Evolutionary conservation across 1,140 invertebrate genomes (phyloP).

Genomic region (Triops cancriformis): DNA sequence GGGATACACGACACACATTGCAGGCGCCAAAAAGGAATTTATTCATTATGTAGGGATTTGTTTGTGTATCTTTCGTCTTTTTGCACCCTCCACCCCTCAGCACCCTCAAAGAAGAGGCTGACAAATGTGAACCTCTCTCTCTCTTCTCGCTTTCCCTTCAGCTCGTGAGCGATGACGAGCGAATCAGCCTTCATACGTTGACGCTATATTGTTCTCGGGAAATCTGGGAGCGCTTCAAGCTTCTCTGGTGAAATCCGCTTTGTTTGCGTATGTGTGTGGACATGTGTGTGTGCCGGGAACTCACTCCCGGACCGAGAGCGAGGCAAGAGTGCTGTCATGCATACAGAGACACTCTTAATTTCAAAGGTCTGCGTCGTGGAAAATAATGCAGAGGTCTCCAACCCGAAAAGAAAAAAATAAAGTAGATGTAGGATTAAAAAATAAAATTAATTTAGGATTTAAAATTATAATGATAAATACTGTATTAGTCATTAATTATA

Average conservation of each 20-base stretch:
- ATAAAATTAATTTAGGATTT: no score
- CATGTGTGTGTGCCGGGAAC: no score
- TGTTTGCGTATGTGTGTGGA: not conserved
- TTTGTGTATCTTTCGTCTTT: not conserved
- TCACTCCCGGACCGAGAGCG: no score
- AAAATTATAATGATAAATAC: no score
- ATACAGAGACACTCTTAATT: not conserved
- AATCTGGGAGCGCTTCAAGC: not conserved
- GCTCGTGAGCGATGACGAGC: not conserved
- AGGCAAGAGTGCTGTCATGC: not conserved
- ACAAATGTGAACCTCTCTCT: no score
- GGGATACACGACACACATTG: not conserved
- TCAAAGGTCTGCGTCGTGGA: not conserved
- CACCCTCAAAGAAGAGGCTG: not conserved
- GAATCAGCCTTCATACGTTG: not conserved
- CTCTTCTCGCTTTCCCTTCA: no score
- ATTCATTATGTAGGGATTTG: conserved; percentile 11
- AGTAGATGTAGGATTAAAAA: no score
- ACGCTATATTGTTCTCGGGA: not conserved
- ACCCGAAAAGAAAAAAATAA: no score
- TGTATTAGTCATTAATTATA: no score
- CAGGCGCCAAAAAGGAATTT: not conserved
- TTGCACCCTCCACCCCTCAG: not conserved
- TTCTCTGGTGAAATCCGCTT: not conserved
- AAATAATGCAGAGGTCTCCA: not conserved